Percentiles rank a stretch among this genome's conserved stretches.
Conservation (phyloP, 2,797 vertebrate genomes). For the Catharus ustulatus region DNA sequence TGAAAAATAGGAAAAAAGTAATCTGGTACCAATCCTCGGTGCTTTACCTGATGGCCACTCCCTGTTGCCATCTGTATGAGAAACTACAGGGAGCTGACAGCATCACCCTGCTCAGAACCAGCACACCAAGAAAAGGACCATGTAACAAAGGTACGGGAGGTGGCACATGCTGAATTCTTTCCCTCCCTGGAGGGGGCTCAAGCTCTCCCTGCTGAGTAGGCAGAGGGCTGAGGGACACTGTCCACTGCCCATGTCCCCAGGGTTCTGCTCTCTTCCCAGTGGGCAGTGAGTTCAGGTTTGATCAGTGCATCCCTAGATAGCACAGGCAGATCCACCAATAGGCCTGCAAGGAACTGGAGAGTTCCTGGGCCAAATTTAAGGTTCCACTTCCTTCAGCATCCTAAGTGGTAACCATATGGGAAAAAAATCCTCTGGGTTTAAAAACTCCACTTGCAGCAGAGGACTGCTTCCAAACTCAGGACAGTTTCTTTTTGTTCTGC, state of each 20-base stretch:
- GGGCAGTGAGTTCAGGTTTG: background rate
- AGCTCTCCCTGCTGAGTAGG: background rate
- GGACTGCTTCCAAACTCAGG: background rate
- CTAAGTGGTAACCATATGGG: background rate
- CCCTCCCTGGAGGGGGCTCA: background rate
- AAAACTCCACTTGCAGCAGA: background rate
- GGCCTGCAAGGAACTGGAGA: background rate
- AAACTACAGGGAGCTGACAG: background rate
- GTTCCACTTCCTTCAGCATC: background rate
- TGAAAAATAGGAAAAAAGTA: background rate
- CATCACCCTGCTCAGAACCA: background rate
- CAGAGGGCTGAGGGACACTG: background rate
- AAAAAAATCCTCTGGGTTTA: background rate
- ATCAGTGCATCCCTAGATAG: background rate
- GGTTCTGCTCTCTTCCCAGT: background rate
- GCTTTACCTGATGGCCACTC: background rate
- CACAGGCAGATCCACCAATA: background rate
- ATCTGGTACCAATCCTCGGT: background rate
- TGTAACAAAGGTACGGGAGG: background rate
- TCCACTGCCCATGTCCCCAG: accelerated
- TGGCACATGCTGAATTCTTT: background rate
- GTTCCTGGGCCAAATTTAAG: background rate
- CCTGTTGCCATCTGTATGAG: background rate
- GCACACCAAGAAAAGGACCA: background rate
- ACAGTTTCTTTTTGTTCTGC: background rate